A percentile compares a stretch with the other conserved stretches of the same genome.
These are phyloP conservation scores for Calliopsis andreniformis DNA, from an alignment of 1,140 invertebrate species.

Conservation along the genomic window DNA sequence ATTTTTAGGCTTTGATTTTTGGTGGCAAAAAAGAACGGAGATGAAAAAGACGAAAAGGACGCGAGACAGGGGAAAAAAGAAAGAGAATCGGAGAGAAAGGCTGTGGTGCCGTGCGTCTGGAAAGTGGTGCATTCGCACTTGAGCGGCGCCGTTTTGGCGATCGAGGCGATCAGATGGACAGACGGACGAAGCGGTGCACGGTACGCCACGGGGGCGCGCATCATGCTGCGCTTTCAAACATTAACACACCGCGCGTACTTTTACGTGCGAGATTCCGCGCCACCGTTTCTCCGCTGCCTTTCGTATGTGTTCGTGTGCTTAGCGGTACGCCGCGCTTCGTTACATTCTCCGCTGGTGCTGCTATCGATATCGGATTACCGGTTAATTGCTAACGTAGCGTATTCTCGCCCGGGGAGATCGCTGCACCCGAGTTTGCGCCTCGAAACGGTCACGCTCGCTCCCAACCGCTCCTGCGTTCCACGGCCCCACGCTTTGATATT, in stretches of 20 bases:
- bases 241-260: neutral
- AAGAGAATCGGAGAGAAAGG: conserved; percentile 7
- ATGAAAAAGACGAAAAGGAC: neutral
- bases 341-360: conserved; percentile 28
- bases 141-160: conserved; percentile 25
- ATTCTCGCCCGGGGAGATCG: conserved; percentile 24
- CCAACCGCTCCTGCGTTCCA: conserved; percentile 4
- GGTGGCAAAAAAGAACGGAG: too few species aligned
- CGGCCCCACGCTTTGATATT: neutral
- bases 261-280: neutral
- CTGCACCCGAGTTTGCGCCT: conserved; percentile 32
- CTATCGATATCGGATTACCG: conserved; percentile 56
- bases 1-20: too few species aligned
- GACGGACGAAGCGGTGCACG: neutral
- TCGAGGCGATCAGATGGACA: conserved; percentile 10
- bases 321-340: conserved; percentile 12
- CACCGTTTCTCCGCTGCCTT: neutral
- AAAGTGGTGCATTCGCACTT: conserved; percentile 38
- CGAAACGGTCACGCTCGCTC: neutral
- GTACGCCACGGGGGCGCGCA: conserved; percentile 28
- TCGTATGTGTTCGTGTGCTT: conserved; percentile 4
- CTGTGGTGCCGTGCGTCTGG: conserved; percentile 2
- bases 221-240: conserved; percentile 48
- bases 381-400: conserved; percentile 49
- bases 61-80: neutral